A percentile compares a stretch with the other conserved stretches of the same genome.
phyloP scores from a whole-genome alignment of 2,888 invertebrate genomes.

The Drosophila cognata region DNA sequence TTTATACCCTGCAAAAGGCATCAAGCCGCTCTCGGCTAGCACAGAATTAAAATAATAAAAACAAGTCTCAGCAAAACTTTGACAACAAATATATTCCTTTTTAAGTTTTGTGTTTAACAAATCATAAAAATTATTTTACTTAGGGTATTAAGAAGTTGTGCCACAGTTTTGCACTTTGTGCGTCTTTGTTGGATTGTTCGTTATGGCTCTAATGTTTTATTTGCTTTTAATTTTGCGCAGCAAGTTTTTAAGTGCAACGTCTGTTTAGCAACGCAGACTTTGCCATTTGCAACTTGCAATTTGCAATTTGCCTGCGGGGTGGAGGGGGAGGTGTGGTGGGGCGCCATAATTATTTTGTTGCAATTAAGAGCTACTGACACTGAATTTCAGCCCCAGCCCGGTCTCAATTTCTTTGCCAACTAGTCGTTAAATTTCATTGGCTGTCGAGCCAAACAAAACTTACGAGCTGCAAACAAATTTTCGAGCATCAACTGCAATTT shows the following conservation, averaged over 20 bases:
- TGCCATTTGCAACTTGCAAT: constrained; percentile 48
- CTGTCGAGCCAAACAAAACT: constrained; percentile 47
- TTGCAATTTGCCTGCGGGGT: constrained; percentile 54
- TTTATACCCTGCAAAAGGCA: constrained; percentile 36
- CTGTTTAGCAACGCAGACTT: constrained; percentile 59
- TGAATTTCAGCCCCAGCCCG: constrained; percentile 34
- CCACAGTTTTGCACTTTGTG: constrained; percentile 15
- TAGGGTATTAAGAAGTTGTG: constrained; percentile 13
- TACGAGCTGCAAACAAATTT: constrained; percentile 29
- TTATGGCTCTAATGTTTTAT: constrained; percentile 69
- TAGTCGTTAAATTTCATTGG: constrained; percentile 58
- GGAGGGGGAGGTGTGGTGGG: constrained; percentile 19
- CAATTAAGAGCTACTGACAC: constrained; percentile 76
- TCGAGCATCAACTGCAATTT: constrained; percentile 43
- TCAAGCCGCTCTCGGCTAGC: not conserved
- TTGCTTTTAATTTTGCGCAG: constrained; percentile 73
- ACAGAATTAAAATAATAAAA: not conserved
- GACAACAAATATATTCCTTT: not conserved
- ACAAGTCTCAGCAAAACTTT: not conserved
- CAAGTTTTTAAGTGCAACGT: constrained; percentile 71
- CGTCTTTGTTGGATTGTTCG: constrained; percentile 36
- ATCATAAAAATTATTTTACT: not conserved
- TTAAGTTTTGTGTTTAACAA: not conserved
- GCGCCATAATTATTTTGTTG: constrained; percentile 79
- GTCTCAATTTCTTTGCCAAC: constrained; percentile 24